Percentiles rank a stretch among this genome's conserved stretches.
These are phyloP conservation scores for Pseudochirops corinnae DNA, from an alignment of 2,797 vertebrate genomes.

Conservation along the genomic window DNA sequence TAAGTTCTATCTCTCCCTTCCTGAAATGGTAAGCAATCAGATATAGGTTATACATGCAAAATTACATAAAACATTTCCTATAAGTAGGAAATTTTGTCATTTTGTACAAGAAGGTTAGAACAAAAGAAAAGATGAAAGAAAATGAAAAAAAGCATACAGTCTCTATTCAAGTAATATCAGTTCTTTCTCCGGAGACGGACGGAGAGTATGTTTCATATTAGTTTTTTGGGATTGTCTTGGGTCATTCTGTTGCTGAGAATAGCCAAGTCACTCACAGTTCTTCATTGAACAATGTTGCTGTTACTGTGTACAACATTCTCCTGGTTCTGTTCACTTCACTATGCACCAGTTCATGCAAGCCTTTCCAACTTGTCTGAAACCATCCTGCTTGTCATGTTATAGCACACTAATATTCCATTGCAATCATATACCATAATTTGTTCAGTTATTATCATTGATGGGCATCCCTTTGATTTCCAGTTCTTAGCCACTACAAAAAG, in stretches of 20 bases:
- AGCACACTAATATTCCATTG: background rate
- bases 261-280: background rate
- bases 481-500: background rate
- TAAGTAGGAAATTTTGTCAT: too few relatives aligned
- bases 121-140: background rate
- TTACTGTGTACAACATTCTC: background rate
- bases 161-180: background rate
- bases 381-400: too few relatives aligned
- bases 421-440: background rate
- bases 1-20: background rate
- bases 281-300: background rate
- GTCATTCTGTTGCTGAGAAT: background rate
- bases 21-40: background rate
- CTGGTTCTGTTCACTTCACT: background rate
- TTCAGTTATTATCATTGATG: background rate
- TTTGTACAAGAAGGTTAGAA: background rate
- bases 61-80: background rate
- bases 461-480: background rate
- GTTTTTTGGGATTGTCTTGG: background rate
- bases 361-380: background rate
- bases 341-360: too few relatives aligned
- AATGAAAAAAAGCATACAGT: background rate
- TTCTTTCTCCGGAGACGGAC: background rate
- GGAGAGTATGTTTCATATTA: background rate
- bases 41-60: background rate